phyloP scores from a whole-genome alignment of 2,113 vertebrate genomes.

The Paralichthys olivaceus region DNA sequence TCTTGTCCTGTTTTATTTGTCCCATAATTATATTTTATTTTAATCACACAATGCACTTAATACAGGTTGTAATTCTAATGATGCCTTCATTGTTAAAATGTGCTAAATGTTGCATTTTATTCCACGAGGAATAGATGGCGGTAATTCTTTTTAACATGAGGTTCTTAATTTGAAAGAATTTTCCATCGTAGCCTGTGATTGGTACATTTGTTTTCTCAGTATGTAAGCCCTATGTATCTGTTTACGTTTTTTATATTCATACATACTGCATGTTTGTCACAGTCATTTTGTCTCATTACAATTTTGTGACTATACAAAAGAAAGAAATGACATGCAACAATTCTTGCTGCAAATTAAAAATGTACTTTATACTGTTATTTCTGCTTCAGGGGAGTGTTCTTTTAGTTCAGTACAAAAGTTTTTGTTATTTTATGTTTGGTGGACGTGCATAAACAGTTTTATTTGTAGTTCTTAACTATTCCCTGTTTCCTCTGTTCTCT shows the following conservation, averaged over 20 bases:
- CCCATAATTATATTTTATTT: conserved; percentile 45
- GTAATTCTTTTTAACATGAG: conserved; percentile 35
- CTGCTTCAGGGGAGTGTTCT: conserved; percentile 11
- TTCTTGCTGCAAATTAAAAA: conserved; percentile 78
- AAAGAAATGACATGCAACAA: conserved; percentile 64
- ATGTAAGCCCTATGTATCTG: conserved; percentile 83
- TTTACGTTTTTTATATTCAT: conserved; percentile 75
- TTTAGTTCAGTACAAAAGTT: background rate
- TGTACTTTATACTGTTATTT: conserved; percentile 50
- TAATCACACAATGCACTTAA: conserved; percentile 72
- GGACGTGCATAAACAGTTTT: background rate
- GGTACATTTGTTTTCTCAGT: conserved; percentile 80
- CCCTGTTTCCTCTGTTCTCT: background rate
- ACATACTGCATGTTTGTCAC: conserved; percentile 56
- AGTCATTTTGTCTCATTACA: conserved; percentile 27
- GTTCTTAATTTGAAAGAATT: conserved; percentile 45
- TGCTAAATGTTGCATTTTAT: conserved; percentile 40
- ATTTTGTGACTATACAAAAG: conserved; percentile 47
- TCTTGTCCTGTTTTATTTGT: conserved; percentile 48
- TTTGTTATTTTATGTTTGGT: background rate
- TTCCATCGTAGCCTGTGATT: conserved; percentile 52
- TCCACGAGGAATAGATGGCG: conserved; percentile 33
- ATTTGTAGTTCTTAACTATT: background rate
- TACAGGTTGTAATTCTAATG: conserved; percentile 53
- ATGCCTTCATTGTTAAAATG: conserved; percentile 27